Base-by-base conservation (phyloP, 2,113 vertebrate genomes). In the Xenus cinereus region DNA sequence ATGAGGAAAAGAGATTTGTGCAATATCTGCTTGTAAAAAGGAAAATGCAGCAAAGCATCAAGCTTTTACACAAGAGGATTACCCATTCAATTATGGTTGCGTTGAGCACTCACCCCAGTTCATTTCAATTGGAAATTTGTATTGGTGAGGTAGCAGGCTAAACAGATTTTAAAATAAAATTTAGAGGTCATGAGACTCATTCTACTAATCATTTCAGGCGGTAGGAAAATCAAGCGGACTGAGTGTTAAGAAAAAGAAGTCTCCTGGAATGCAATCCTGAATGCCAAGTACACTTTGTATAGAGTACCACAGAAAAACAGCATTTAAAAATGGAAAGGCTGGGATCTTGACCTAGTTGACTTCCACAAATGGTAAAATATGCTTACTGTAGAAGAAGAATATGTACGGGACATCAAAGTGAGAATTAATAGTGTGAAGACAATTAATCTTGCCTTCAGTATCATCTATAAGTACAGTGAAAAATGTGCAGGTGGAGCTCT, bases 351-450 rank as follows among this genome's bases (percentile, higher is more conserved):
- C 91, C 97, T 84, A 37, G 1, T 91, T 92, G 80, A 84, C 81
- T 95, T 95, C 96, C 95, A 92, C 92, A 95, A 95, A 95, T 95
- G 94, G 97, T 91, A 97, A 97, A 95, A 96, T 92, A 92, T 95
- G 91, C 94, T 89, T 72, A 60, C 32, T 87, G 37, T 57, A 71
- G 53, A 89, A 87, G 92, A 89, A 39, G 80, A 93, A 26, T 84
- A 23, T 60, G 48, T 94, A 84, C 1, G 3, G 66, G 59, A 72
- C 50, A 35, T 35, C 18, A 86, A 93, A 87, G 28, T 54, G 57
- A 69, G 50, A 95, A 88, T 87, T 76, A 84, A 75, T 79, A 82
- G 48, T 1, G 2, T 37, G 66, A 84, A 30, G 53, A 50, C 28
- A 84, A 91, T 80, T 89, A 57, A 81, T 91, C 74, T 82, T 92